phyloP scores from a whole-genome alignment of 2,888 invertebrate species.

The Urechis unicinctus region DNA sequence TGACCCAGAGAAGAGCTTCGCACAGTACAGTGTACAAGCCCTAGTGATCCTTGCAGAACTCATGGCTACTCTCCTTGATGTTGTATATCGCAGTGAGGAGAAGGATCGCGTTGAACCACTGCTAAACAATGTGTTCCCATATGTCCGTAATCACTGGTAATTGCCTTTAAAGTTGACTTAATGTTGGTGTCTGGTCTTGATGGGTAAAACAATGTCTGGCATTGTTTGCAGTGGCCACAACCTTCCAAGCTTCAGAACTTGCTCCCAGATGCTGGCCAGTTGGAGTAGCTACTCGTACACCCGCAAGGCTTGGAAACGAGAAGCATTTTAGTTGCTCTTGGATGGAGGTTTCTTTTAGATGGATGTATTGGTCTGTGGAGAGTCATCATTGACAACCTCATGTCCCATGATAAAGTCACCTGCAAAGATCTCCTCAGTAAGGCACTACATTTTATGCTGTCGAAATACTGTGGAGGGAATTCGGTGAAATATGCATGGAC shows the following conservation, averaged over 20 bases:
- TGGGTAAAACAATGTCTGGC: too few species aligned
- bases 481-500: too few species aligned
- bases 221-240: constrained; percentile 58
- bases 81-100: constrained; percentile 81
- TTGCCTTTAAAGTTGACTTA: too few species aligned
- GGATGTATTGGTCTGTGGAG: constrained; percentile 75
- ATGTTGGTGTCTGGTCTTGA: not conserved
- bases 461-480: too few species aligned
- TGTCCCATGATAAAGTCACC: constrained; percentile 85
- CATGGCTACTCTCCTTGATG: constrained; percentile 74
- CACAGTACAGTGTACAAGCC: constrained; percentile 23
- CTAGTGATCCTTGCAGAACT: constrained; percentile 51
- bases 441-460: too few species aligned
- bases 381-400: constrained; percentile 78
- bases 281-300: constrained; percentile 81
- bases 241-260: constrained; percentile 76
- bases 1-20: not conserved
- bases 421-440: constrained; percentile 80
- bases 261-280: constrained; percentile 74
- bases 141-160: constrained; percentile 78
- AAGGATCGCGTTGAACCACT: constrained; percentile 76
- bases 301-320: constrained; percentile 82
- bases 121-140: constrained; percentile 74
- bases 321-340: constrained; percentile 74
- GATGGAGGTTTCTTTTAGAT: constrained; percentile 80